Percentiles rank a stretch among this genome's conserved stretches.
Conservation (phyloP, 1,140 invertebrate genomes). For the Eriocheir sinensis region DNA sequence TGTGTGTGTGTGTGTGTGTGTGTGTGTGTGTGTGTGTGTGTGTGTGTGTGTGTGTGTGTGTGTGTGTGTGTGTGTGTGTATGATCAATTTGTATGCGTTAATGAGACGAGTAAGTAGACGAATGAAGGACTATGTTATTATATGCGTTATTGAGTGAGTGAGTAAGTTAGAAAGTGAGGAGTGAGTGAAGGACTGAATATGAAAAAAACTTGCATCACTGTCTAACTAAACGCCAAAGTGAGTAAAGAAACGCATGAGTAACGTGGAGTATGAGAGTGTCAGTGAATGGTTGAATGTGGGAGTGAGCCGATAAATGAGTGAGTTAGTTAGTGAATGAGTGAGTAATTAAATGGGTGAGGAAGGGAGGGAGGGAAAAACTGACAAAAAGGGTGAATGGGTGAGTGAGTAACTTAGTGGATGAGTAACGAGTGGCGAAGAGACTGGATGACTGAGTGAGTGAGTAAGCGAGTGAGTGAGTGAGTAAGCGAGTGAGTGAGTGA, state of each 20-base stretch:
- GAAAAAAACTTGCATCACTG: not conserved
- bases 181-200: not conserved
- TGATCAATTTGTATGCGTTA: not conserved
- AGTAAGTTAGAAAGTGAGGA: not conserved
- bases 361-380: too few species aligned
- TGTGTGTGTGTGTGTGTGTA: conserved; percentile 45
- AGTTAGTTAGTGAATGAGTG: not conserved
- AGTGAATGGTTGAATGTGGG: too few species aligned
- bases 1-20: conserved; percentile 40
- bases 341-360: not conserved
- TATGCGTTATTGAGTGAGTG: not conserved
- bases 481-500: too few species aligned
- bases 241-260: not conserved
- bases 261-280: too few species aligned
- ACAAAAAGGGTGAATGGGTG: not conserved
- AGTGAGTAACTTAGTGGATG: not conserved
- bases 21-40: not conserved
- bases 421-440: not conserved
- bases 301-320: not conserved
- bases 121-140: not conserved
- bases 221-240: not conserved
- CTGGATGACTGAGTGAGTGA: too few species aligned
- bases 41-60: conserved; percentile 47
- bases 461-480: too few species aligned
- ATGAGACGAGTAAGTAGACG: not conserved